A percentile compares a stretch with the other conserved stretches of the same genome.
phyloP scores from a whole-genome alignment of 2,797 vertebrate species.

The Cynopterus sphinx region DNA sequence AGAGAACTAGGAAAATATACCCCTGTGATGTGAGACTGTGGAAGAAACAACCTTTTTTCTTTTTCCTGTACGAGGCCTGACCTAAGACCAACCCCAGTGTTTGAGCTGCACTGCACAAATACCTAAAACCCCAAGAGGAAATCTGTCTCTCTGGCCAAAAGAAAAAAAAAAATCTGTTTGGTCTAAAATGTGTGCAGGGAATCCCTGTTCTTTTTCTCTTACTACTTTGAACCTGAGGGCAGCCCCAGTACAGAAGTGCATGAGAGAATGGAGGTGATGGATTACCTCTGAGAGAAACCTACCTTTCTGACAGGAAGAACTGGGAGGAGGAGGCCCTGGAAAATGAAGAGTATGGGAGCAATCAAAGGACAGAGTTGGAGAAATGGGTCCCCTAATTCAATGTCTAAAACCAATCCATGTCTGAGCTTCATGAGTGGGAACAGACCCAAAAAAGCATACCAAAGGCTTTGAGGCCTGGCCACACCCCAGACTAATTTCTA shows the following conservation, averaged over 20 bases:
- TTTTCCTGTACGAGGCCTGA: not conserved
- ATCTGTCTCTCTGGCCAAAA: not conserved
- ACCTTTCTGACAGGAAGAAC: not conserved
- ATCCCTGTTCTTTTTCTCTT: not conserved
- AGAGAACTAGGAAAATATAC: not conserved
- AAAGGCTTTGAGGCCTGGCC: not conserved
- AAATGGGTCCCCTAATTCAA: not conserved
- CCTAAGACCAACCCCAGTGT: not conserved
- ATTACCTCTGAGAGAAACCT: not conserved
- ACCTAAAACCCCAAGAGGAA: not conserved
- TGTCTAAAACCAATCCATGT: not conserved
- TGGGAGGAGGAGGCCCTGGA: not conserved
- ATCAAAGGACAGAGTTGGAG: not conserved
- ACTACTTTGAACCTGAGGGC: not conserved
- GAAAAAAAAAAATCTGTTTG: not conserved
- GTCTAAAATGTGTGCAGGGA: not conserved
- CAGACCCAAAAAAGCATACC: not conserved
- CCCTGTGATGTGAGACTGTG: not conserved
- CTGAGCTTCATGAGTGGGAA: not conserved
- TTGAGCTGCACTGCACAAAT: not conserved
- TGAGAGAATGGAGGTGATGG: not conserved
- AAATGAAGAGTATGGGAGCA: not conserved
- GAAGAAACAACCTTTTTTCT: not conserved
- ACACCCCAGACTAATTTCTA: not conserved
- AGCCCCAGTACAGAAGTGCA: not conserved